Evolutionary conservation across 2,888 invertebrate genomes (phyloP).

Genomic region (Rhagium mordax): DNA sequence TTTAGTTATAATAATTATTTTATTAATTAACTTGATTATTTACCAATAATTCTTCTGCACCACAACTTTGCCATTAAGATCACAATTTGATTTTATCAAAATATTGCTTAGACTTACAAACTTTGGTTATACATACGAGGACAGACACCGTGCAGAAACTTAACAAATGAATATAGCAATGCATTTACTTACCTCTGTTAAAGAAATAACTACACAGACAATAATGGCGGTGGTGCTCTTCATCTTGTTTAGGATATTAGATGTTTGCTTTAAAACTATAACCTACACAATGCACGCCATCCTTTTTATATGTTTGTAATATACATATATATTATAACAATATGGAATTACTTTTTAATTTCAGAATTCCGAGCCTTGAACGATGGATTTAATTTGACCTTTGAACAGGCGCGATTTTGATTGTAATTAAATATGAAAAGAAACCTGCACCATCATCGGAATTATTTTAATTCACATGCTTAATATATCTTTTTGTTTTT

Average conservation of each 20-base stretch:
- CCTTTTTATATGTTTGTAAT: slow-evolving; percentile 5
- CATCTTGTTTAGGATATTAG: neutral
- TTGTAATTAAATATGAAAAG: neutral
- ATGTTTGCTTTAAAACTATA: neutral
- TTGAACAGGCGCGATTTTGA: neutral
- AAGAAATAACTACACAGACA: neutral
- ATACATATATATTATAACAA: neutral
- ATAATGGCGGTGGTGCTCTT: neutral
- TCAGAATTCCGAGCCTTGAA: neutral
- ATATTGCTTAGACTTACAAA: too few species aligned
- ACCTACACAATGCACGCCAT: neutral
- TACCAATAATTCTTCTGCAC: too few species aligned
- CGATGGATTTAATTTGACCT: neutral
- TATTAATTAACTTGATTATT: too few species aligned
- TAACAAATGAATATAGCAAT: neutral
- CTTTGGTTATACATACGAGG: too few species aligned
- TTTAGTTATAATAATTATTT: too few species aligned
- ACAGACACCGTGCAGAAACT: too few species aligned
- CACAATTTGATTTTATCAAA: too few species aligned
- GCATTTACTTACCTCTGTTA: neutral
- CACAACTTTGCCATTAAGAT: too few species aligned
- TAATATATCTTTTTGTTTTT: neutral
- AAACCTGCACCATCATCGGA: neutral
- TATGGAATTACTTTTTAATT: neutral
- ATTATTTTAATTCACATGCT: neutral